Percentiles rank a stretch among this genome's conserved stretches.
phyloP scores from a whole-genome alignment of 2,797 vertebrate species.

The Siniperca undulata region DNA sequence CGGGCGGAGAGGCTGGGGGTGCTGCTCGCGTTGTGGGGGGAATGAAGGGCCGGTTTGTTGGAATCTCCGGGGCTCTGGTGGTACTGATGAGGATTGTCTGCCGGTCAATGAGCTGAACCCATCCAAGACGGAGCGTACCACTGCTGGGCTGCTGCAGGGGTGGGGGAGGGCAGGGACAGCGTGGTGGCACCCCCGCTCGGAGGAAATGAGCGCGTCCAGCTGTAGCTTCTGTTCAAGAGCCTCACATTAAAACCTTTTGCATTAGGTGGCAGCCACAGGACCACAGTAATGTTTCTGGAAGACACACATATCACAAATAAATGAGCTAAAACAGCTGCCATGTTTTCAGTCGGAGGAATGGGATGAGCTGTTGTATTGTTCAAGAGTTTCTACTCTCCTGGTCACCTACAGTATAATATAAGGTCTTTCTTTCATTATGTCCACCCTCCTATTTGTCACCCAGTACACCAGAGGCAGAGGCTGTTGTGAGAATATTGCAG shows the following conservation, averaged over 20 bases:
- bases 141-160: slow-evolving; percentile 49
- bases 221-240: slow-evolving; percentile 1
- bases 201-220: slow-evolving; percentile 73
- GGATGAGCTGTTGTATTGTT: neutral
- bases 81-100: slow-evolving; percentile 80
- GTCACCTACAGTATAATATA: too few relatives aligned
- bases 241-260: neutral
- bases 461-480: too few relatives aligned
- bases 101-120: slow-evolving; percentile 73
- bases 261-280: neutral
- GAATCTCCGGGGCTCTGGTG: slow-evolving; percentile 57
- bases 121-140: slow-evolving; percentile 79
- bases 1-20: slow-evolving; percentile 63
- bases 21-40: slow-evolving; percentile 36
- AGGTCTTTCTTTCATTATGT: neutral
- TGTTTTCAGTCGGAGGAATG: neutral
- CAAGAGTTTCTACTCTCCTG: too few relatives aligned
- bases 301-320: neutral
- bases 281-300: neutral
- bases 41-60: slow-evolving; percentile 45
- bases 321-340: neutral
- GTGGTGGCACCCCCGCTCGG: slow-evolving; percentile 2
- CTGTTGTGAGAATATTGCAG: neutral
- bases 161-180: neutral
- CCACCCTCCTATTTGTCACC: neutral